Conservation (phyloP, 2,113 vertebrate species). For the Pelobates fuscus region DNA sequence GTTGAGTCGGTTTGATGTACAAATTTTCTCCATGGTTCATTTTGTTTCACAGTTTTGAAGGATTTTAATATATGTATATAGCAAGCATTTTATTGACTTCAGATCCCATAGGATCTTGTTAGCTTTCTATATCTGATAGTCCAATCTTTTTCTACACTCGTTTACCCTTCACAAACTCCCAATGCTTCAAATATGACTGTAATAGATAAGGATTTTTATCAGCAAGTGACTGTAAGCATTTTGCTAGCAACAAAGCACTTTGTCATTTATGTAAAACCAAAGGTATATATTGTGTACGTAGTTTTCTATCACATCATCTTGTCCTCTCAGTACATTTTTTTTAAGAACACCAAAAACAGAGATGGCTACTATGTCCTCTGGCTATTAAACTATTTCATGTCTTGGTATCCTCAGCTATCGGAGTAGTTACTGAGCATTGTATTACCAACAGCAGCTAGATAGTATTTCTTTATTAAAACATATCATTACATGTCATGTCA, state of each 20-base stretch:
- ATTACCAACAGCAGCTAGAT: no score
- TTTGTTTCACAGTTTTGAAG: no score
- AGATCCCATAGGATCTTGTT: constrained; percentile 48
- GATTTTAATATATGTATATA: background rate
- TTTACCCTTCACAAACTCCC: background rate
- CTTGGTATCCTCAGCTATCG: background rate
- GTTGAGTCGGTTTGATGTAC: no score
- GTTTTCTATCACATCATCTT: background rate
- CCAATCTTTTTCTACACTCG: constrained; percentile 20
- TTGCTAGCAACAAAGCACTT: background rate
- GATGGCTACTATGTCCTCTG: no score
- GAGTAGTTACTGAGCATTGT: no score
- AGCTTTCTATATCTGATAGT: constrained; percentile 33
- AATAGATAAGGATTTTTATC: background rate
- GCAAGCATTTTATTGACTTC: constrained; percentile 48
- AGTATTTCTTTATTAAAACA: no score
- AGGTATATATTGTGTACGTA: background rate
- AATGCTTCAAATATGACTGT: background rate
- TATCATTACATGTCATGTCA: no score
- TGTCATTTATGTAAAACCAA: constrained; percentile 2
- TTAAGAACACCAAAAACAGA: no score
- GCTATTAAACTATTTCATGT: background rate
- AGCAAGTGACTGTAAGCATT: background rate
- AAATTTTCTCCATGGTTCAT: no score
- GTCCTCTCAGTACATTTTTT: no score